Percentiles rank a stretch among this genome's conserved stretches.
Conservation (phyloP, 1,140 invertebrate species). For the Cryptotermes secundus region DNA sequence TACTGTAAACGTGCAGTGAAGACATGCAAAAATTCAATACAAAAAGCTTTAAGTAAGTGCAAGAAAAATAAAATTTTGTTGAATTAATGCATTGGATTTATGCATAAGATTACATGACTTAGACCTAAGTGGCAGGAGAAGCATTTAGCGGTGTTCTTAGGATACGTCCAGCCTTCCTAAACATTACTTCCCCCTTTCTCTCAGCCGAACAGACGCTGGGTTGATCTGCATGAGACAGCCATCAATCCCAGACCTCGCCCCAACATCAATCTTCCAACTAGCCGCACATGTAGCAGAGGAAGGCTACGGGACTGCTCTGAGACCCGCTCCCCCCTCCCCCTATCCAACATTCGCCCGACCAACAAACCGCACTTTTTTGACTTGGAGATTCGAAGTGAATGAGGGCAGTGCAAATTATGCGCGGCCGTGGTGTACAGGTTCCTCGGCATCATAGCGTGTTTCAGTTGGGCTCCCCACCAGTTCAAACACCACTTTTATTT, state of each 20-base stretch:
- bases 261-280: conserved; percentile 26
- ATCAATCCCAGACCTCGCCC: conserved; percentile 24
- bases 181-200: not conserved
- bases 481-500: not conserved
- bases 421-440: not conserved
- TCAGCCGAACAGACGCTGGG: not conserved
- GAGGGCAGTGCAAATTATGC: not conserved
- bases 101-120: not conserved
- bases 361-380: not conserved
- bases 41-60: too few species aligned
- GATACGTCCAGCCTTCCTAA: not conserved
- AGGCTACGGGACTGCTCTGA: not conserved
- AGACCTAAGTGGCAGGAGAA: not conserved
- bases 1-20: too few species aligned
- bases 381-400: conserved; percentile 2
- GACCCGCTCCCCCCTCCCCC: not conserved
- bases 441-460: not conserved
- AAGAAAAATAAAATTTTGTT: too few species aligned
- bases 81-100: not conserved
- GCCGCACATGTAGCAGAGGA: conserved; percentile 7
- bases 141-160: not conserved
- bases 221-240: conserved; percentile 30
- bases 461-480: not conserved
- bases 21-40: too few species aligned
- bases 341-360: not conserved